Conservation (phyloP, 1,140 invertebrate genomes). For the Euborellia annulipes region DNA sequence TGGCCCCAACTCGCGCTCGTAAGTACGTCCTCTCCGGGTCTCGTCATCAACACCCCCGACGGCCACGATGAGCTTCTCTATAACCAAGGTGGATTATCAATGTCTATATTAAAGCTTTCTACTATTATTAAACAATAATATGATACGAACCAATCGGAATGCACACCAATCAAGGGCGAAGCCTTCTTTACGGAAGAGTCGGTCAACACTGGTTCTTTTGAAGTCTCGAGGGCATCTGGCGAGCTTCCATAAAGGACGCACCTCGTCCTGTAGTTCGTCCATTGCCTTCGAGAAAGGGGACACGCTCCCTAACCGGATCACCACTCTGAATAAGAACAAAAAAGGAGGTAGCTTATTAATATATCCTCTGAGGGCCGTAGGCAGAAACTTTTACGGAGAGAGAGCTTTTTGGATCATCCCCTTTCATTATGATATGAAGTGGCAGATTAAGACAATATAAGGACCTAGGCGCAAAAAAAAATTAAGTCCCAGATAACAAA, state of each 20-base stretch:
- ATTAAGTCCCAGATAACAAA: no score
- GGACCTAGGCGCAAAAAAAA: no score
- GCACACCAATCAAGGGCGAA: constrained; percentile 79
- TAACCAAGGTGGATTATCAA: no score
- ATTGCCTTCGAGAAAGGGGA: constrained; percentile 55
- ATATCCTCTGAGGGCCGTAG: no score
- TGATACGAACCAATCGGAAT: constrained; percentile 45
- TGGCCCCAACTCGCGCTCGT: not conserved
- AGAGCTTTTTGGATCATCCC: no score
- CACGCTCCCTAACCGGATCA: constrained; percentile 61
- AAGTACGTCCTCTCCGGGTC: not conserved
- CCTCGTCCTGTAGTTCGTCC: constrained; percentile 61
- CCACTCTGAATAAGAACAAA: constrained; percentile 60
- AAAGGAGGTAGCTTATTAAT: no score
- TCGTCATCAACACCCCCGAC: not conserved
- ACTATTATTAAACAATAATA: no score
- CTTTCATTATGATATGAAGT: no score
- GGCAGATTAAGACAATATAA: no score
- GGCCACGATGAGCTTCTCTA: not conserved
- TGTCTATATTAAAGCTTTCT: no score
- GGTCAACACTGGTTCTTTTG: constrained; percentile 70
- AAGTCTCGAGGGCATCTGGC: constrained; percentile 61
- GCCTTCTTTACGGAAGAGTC: constrained; percentile 57
- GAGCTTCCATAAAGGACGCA: constrained; percentile 56
- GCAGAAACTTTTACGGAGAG: no score